Evolutionary conservation across 1,140 invertebrate genomes (phyloP).

Genomic region (Ips typographus): DNA sequence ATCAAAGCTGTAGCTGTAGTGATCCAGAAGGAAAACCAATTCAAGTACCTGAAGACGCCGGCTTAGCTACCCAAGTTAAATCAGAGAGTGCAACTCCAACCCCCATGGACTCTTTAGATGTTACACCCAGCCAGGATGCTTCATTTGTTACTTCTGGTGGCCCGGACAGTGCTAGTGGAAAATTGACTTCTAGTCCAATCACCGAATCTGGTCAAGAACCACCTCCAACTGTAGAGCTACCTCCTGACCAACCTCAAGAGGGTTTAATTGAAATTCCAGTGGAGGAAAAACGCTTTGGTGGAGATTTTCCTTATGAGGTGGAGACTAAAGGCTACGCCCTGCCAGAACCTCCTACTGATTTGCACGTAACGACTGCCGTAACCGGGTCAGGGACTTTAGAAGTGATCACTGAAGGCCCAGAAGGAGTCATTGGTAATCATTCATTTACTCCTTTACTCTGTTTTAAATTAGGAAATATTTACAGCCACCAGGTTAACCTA

Average conservation of each 20-base stretch:
- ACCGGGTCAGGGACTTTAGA: constrained; percentile 44
- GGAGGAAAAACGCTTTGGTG: constrained; percentile 16
- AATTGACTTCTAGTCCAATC: background rate
- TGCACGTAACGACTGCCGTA: constrained; percentile 43
- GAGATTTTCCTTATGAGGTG: constrained; percentile 35
- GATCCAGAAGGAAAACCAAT: too few species aligned
- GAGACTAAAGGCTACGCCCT: constrained; percentile 28
- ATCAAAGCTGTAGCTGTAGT: background rate
- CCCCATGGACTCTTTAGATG: too few species aligned
- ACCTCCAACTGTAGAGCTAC: too few species aligned
- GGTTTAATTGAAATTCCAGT: constrained; percentile 12
- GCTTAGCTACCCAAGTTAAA: too few species aligned
- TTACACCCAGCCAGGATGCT: too few species aligned
- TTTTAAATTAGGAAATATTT: constrained; percentile 7
- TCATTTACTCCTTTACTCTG: background rate
- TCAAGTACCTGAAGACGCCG: too few species aligned
- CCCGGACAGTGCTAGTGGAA: too few species aligned
- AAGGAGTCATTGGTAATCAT: constrained; percentile 28
- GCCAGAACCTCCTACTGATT: constrained; percentile 32
- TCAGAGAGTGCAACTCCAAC: too few species aligned
- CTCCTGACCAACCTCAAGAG: background rate
- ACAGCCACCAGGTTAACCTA: constrained; percentile 42
- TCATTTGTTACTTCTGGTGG: too few species aligned
- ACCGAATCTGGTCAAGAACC: background rate
- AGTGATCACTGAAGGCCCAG: constrained; percentile 46